Evolutionary conservation across 2,888 invertebrate genomes (phyloP), one percentile per base, ranked within the genome.

Genomic region (Pimpla rufipes): DNA sequence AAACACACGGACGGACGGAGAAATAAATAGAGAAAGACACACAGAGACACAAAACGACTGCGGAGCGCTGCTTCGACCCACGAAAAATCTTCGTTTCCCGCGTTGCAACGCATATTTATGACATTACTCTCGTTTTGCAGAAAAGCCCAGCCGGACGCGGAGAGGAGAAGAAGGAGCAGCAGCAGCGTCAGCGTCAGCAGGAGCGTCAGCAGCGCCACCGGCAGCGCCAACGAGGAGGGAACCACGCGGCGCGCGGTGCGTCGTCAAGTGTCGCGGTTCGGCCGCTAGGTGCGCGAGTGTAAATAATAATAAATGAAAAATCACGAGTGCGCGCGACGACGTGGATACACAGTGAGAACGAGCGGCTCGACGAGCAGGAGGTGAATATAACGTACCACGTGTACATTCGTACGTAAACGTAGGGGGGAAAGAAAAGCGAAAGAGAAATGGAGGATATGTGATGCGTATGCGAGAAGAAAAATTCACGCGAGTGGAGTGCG

Each of bases 281-380:
- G 71, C 73, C 73, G 73, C 67, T 71, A 79, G 73, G 84, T 83
- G 85, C 83, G 81, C 74, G 79, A 75, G 84, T 85, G 84, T 84
- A 75, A 85, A 86, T 78, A 81, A 62, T 79, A 79, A 40, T 70
- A 55, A 70, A 80, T 66, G 77, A 80, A 68, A 80, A 77, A 52
- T 80, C 64, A 80, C 80, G 73, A 57, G 74, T 74, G 40, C 59
- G 66, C 73, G 79, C 76, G 75, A 76, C 76, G 70, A 71, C 78
- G 87, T 76, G 78, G 73, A 73, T 80, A 78, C 80, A 79, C 70
- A 74, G 75, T 79, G 81, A 79, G 77, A 62, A 75, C 76, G 76
- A 55, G 67, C 62, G 13, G 66, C 75, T 45, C 42, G 18, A 74
- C 37, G 42, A 64, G 29, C 29, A 29, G 71, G 52, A 71, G 37